Conservation (phyloP, 1,140 invertebrate species). For the Lordiphosa collinella region DNA sequence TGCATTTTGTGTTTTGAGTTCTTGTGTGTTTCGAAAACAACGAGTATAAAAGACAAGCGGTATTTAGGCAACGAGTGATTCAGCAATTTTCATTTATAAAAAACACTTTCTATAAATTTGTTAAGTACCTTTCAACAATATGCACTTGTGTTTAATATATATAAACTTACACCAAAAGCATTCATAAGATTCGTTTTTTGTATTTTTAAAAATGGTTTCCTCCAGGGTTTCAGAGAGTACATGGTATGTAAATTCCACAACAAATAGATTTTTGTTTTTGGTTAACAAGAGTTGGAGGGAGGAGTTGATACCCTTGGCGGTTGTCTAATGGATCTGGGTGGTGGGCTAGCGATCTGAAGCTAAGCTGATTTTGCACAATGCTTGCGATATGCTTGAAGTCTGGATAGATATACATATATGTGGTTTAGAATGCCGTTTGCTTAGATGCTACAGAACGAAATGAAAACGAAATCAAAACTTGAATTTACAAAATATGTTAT, state of each 20-base stretch:
- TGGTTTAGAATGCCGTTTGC: conserved; percentile 30
- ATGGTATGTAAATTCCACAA: conserved; percentile 51
- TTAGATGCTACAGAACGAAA: conserved; percentile 44
- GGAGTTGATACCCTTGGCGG: conserved; percentile 23
- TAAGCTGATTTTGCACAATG: conserved; percentile 56
- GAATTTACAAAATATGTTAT: conserved; percentile 63
- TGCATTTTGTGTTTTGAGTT: conserved; percentile 16
- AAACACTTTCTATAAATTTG: conserved; percentile 72
- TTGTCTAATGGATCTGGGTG: conserved; percentile 31
- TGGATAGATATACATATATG: conserved; percentile 52
- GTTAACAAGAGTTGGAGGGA: conserved; percentile 39
- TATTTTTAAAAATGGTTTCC: conserved; percentile 10
- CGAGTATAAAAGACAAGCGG: conserved; percentile 79
- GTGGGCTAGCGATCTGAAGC: conserved; percentile 29
- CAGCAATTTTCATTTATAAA: conserved; percentile 74
- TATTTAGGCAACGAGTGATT: conserved; percentile 80
- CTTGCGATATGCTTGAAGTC: conserved; percentile 72
- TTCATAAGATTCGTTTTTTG: conserved; percentile 79
- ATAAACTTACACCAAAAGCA: conserved; percentile 76
- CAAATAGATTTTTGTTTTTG: conserved; percentile 35
- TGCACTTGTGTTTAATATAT: conserved; percentile 47
- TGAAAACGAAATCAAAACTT: conserved; percentile 29
- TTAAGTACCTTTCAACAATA: conserved; percentile 58
- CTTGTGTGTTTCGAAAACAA: conserved; percentile 73
- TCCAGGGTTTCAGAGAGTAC: conserved; percentile 5